A percentile compares a stretch with the other conserved stretches of the same genome.
phyloP scores from a whole-genome alignment of 1,140 invertebrate species.

The Papilio dardanus region DNA sequence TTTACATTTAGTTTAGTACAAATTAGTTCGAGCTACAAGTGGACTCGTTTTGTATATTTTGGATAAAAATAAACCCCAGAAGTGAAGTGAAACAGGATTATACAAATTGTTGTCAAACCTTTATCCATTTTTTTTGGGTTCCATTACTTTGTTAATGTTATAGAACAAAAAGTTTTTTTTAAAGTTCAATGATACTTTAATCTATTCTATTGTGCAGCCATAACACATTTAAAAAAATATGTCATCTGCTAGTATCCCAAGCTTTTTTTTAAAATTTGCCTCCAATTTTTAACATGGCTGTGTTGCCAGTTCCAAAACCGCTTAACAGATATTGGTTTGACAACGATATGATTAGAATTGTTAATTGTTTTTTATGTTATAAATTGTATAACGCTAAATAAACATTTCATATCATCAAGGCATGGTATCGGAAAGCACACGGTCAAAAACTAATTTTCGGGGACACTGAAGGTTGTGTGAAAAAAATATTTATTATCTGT shows the following conservation, averaged over 20 bases:
- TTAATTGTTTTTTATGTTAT: conserved; percentile 3
- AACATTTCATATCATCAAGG: conserved; percentile 6
- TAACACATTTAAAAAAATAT: no score
- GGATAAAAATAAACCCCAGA: conserved; percentile 12
- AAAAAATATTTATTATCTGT: conserved; percentile 20
- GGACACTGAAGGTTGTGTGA: conserved; percentile 29
- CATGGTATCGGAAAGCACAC: conserved; percentile 3
- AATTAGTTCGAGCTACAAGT: background rate
- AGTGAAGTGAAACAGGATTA: conserved; percentile 7
- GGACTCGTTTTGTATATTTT: conserved; percentile 6
- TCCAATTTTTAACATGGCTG: no score
- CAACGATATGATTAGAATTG: background rate
- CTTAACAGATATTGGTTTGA: background rate
- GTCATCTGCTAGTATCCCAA: no score
- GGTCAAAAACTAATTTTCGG: background rate
- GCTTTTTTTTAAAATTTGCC: no score
- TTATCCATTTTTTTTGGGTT: background rate
- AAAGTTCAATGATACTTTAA: no score
- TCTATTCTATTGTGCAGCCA: no score
- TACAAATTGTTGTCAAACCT: background rate
- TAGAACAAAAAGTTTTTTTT: no score
- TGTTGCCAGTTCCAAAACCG: background rate
- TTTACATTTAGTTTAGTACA: background rate
- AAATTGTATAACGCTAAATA: conserved; percentile 3
- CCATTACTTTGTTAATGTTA: no score